These are phyloP conservation scores for Baccha elongata DNA, from an alignment of 2,888 invertebrate species.

Conservation along the genomic window DNA sequence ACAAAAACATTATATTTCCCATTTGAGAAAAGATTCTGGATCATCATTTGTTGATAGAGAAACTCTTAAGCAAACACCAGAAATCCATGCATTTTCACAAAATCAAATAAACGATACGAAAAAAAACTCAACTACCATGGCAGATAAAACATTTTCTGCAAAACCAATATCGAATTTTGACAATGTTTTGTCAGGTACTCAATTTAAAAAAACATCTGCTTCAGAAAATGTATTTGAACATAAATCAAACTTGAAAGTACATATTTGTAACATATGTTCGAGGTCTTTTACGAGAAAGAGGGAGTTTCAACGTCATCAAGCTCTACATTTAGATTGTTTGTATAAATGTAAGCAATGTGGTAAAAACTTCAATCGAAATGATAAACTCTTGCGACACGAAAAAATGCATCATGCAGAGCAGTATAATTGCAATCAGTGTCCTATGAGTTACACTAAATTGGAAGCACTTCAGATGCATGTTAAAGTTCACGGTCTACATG, in stretches of 20 bases:
- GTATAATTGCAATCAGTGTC: conserved; percentile 86
- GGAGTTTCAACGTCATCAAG: conserved; percentile 87
- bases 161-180: conserved; percentile 23
- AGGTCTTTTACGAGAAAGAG: conserved; percentile 88
- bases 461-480: conserved; percentile 79
- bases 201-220: conserved; percentile 51
- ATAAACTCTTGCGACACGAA: conserved; percentile 86
- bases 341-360: conserved; percentile 87
- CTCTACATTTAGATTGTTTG: conserved; percentile 87
- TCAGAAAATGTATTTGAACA: conserved; percentile 8
- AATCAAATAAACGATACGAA: conserved; percentile 76
- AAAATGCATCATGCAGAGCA: conserved; percentile 86
- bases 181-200: conserved; percentile 49
- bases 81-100: conserved; percentile 66
- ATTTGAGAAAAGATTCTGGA: conserved; percentile 80
- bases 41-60: conserved; percentile 63
- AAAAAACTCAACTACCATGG: conserved; percentile 1
- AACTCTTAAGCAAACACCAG: conserved; percentile 65
- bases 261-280: conserved; percentile 86
- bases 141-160: neutral
- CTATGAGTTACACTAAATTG: conserved; percentile 78
- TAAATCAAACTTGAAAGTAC: conserved; percentile 57
- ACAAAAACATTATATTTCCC: conserved; percentile 86
- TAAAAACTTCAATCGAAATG: conserved; percentile 87
- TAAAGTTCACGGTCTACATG: conserved; percentile 80